Conservation (phyloP, 2,797 vertebrate species). For the Nannoperca australis region DNA sequence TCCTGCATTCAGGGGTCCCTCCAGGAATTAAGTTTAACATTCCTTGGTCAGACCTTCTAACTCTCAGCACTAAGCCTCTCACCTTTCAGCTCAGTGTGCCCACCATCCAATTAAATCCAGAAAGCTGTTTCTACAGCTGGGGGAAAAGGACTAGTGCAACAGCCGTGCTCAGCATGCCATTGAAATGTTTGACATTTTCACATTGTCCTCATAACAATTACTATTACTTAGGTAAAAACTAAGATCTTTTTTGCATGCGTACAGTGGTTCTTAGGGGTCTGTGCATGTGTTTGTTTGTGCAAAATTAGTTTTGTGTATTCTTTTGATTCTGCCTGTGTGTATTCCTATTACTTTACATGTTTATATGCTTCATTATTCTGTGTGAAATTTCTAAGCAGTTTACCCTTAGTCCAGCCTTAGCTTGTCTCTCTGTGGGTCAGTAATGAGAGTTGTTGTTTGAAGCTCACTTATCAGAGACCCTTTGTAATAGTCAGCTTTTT, state of each 20-base stretch:
- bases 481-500: constrained; percentile 71
- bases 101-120: constrained; percentile 82
- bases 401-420: constrained; percentile 50
- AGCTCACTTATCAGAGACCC: constrained; percentile 54
- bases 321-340: constrained; percentile 18
- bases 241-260: constrained; percentile 21
- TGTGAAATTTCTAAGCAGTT: constrained; percentile 65
- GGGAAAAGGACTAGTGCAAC: constrained; percentile 48
- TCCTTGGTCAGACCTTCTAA: constrained; percentile 75
- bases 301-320: constrained; percentile 31
- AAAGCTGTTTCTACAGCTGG: constrained; percentile 66
- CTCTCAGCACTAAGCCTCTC: constrained; percentile 77
- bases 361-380: constrained; percentile 62
- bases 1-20: constrained; percentile 60
- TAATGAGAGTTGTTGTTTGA: constrained; percentile 73
- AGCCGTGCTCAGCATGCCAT: constrained; percentile 71
- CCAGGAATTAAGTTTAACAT: constrained; percentile 79
- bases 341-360: constrained; percentile 59
- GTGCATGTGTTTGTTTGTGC: constrained; percentile 26
- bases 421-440: constrained; percentile 62
- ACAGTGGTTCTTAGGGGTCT: constrained; percentile 10
- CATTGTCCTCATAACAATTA: constrained; percentile 70
- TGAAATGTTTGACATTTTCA: constrained; percentile 70
- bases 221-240: constrained; percentile 55
- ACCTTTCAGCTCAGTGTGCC: constrained; percentile 73